phyloP scores from a whole-genome alignment of 2,888 invertebrate species.

The Amphiduros pacificus region DNA sequence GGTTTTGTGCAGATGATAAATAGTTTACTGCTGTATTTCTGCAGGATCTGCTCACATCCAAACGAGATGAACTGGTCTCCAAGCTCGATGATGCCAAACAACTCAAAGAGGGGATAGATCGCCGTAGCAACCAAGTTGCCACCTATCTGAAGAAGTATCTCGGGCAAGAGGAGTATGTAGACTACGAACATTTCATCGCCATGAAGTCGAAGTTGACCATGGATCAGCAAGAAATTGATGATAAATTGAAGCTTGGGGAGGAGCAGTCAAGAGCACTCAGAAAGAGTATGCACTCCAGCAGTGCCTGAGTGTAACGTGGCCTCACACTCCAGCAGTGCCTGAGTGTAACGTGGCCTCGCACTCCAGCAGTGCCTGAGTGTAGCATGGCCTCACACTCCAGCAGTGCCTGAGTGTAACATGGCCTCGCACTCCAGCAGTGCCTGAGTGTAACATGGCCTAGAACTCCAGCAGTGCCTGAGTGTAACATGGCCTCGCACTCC shows the following conservation, averaged over 20 bases:
- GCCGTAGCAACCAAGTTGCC: constrained; percentile 71
- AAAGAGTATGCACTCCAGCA: constrained; percentile 68
- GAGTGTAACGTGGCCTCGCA: too few relatives aligned
- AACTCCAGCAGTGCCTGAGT: too few relatives aligned
- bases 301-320: too few relatives aligned
- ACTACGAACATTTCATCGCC: constrained; percentile 82
- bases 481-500: too few relatives aligned
- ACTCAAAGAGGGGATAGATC: constrained; percentile 79
- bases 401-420: too few relatives aligned
- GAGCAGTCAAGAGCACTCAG: constrained; percentile 76
- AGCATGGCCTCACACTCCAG: too few relatives aligned
- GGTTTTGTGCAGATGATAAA: neutral
- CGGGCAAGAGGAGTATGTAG: constrained; percentile 71
- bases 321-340: too few relatives aligned
- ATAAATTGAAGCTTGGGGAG: constrained; percentile 80
- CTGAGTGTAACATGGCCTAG: too few relatives aligned
- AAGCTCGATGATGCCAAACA: constrained; percentile 82
- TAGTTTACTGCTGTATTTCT: constrained; percentile 7
- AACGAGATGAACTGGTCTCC: constrained; percentile 74
- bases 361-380: too few relatives aligned
- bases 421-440: too few relatives aligned
- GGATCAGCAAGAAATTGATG: constrained; percentile 78
- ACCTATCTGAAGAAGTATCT: constrained; percentile 73
- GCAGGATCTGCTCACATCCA: constrained; percentile 61
- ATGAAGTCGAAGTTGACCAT: constrained; percentile 85